Evolutionary conservation across 2,888 invertebrate species (phyloP), one percentile per base, ranked within the genome.

Genomic region (Apoderus coryli): DNA sequence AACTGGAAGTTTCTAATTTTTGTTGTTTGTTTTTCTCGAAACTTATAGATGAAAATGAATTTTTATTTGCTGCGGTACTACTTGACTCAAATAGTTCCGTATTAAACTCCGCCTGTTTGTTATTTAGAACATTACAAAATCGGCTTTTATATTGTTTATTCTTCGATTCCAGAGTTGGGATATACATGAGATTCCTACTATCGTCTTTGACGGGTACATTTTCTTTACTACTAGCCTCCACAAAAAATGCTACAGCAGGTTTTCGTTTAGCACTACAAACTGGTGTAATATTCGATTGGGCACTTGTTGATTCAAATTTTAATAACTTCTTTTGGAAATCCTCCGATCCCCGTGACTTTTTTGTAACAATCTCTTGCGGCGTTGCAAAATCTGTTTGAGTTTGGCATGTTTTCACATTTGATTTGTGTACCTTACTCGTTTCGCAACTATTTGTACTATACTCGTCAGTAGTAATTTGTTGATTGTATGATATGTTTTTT

Each of bases 91-190:
- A 55, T 29, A 55, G 51, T 14, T 54, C 55, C 13, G 49, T 35
- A 29, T 49, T 56, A 10, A 52, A 37, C 31, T 58, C 57, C 2
- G 56, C 53, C n/a, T n/a, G n/a, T 40, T 56, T 58, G 35, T 59
- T 59, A 36, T 59, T 59, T 5, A 59, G 42, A n/a, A 58, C 52
- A 34, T 57, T 59, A 32, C 57, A 57, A 44, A 49, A 57, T 40
- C 54, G 56, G 16, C 54, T 63, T 55, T 63, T 65, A 35, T 71
- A 67, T 39, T 69, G 65, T 31, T 59, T 58, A 37, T 63, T 67
- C 41, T 63, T 67, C 15, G 63, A 53, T 37, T 69, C 64, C 36
- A 60, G 45, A 16, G 50, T 53, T 0, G 72, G 72, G 44, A 72
- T 72, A 47, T 69, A 67, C 58, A 71, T 70, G 9, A 54, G 52